Conservation (phyloP, 1,140 invertebrate genomes). For the Holcopasites calliopsidis region DNA sequence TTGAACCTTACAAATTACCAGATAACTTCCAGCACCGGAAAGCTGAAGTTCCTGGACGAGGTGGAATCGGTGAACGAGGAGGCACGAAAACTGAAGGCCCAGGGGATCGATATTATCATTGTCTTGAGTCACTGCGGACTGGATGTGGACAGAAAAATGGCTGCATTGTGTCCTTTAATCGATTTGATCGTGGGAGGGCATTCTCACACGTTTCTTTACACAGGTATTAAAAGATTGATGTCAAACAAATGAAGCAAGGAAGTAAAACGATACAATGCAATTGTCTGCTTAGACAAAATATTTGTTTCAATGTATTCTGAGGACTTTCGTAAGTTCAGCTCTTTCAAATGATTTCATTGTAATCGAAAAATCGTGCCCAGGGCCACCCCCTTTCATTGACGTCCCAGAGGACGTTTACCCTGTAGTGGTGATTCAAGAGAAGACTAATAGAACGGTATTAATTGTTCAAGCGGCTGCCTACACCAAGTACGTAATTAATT, state of each 20-base stretch:
- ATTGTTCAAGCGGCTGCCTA: constrained; percentile 86
- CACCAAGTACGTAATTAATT: constrained; percentile 78
- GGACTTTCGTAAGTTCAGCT: too few relatives aligned
- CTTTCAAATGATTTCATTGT: not conserved
- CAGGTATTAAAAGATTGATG: constrained; percentile 75
- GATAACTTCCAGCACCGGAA: constrained; percentile 82
- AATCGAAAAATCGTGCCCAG: constrained; percentile 34
- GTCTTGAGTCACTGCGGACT: constrained; percentile 90
- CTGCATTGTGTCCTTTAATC: constrained; percentile 83
- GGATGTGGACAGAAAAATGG: constrained; percentile 86
- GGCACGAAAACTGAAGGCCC: constrained; percentile 81
- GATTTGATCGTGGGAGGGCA: constrained; percentile 94
- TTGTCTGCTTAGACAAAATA: too few relatives aligned
- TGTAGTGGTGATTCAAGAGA: constrained; percentile 81
- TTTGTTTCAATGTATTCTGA: too few relatives aligned
- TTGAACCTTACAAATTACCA: constrained; percentile 63
- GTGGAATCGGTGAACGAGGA: constrained; percentile 84
- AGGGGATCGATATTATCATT: constrained; percentile 88
- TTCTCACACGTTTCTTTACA: constrained; percentile 89
- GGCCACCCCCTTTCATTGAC: constrained; percentile 81
- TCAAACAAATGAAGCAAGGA: too few relatives aligned
- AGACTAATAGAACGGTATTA: constrained; percentile 82
- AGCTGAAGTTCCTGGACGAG: constrained; percentile 85
- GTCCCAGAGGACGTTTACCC: constrained; percentile 83
- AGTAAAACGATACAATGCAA: too few relatives aligned